phyloP scores from a whole-genome alignment of 2,113 vertebrate species.

The Thryonomys swinderianus region DNA sequence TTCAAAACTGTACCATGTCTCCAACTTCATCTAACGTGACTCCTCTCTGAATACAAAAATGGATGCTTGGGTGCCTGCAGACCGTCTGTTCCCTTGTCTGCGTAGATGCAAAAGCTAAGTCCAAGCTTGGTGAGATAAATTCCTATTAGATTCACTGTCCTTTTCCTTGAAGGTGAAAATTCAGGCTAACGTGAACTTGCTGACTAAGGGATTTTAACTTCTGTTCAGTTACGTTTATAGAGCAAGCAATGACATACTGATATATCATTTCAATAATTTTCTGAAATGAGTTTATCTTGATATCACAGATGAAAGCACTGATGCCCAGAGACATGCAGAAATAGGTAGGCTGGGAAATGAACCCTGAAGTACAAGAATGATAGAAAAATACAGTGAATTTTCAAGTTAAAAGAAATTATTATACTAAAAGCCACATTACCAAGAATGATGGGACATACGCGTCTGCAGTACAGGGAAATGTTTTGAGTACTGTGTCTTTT shows the following conservation, averaged over 20 bases:
- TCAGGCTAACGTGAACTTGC: neutral
- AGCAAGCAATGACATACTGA: neutral
- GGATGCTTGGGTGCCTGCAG: neutral
- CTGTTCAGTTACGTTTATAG: neutral
- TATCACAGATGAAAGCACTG: constrained; percentile 1
- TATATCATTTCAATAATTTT: neutral
- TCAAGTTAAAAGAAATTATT: neutral
- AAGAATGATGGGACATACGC: neutral
- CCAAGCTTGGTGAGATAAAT: neutral
- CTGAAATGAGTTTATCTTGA: neutral
- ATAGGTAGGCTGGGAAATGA: neutral
- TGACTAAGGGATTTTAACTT: neutral
- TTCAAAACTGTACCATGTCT: neutral
- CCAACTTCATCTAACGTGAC: neutral
- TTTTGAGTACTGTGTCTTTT: neutral
- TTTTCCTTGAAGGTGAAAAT: neutral
- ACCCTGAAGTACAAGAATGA: neutral
- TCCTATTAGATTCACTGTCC: neutral
- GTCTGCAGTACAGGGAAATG: neutral
- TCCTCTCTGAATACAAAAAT: neutral
- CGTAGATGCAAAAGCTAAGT: neutral
- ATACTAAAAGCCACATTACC: neutral
- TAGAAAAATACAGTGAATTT: neutral
- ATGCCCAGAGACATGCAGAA: neutral
- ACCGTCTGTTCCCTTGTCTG: neutral